Percentiles rank a stretch among this genome's conserved stretches.
phyloP scores from a whole-genome alignment of 2,888 invertebrate genomes.

The Troglohyphantes excavatus region DNA sequence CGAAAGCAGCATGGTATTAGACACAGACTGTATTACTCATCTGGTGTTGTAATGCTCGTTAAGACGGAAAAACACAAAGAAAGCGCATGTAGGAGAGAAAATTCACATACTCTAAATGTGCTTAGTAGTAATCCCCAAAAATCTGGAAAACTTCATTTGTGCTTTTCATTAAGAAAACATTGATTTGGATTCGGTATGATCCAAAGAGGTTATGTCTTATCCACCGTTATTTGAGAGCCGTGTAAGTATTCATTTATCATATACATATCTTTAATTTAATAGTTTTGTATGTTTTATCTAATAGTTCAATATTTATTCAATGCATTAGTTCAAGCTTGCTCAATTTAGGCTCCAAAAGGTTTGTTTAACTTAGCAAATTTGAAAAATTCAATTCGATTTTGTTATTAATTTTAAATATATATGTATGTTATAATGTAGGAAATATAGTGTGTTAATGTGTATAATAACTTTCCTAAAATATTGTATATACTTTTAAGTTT shows the following conservation, averaged over 20 bases:
- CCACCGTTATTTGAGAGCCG: neutral
- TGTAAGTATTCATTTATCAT: neutral
- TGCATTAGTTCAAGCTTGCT: no score
- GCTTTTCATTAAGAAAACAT: neutral
- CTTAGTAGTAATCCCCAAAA: neutral
- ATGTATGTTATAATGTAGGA: no score
- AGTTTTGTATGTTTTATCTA: no score
- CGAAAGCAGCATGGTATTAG: neutral
- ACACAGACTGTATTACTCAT: slow-evolving; percentile 25
- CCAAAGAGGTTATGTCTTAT: neutral
- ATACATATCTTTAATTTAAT: no score
- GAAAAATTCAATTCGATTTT: no score
- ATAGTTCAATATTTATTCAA: no score
- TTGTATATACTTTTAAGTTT: no score
- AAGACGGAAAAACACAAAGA: slow-evolving; percentile 14
- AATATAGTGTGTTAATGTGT: no score
- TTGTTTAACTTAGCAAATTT: no score
- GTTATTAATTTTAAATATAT: no score
- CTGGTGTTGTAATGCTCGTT: slow-evolving; percentile 16
- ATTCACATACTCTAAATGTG: neutral
- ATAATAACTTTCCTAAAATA: no score
- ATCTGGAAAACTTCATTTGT: neutral
- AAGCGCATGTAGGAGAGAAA: neutral
- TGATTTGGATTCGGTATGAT: neutral
- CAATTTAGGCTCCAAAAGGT: no score